A percentile compares a stretch with the other conserved stretches of the same genome.
Evolutionary conservation across 2,113 vertebrate species (phyloP).

Genomic region (Tetraodon nigroviridis): DNA sequence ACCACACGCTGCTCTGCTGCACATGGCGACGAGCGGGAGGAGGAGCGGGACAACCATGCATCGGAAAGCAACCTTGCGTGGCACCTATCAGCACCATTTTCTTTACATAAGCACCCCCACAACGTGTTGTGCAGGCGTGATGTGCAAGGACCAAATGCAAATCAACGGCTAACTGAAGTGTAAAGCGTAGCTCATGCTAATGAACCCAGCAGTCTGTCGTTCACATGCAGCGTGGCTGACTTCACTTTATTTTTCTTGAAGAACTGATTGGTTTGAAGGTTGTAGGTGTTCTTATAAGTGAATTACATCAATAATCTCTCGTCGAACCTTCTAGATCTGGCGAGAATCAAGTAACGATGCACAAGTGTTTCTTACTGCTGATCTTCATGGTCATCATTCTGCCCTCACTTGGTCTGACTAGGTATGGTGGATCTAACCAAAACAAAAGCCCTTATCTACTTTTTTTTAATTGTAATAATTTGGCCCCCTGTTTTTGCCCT

Average conservation of each 20-base stretch:
- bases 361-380: constrained; percentile 93
- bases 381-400: constrained; percentile 97
- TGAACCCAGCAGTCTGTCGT: constrained; percentile 18
- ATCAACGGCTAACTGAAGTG: constrained; percentile 50
- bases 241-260: constrained; percentile 10
- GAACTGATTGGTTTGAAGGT: neutral
- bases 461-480: neutral
- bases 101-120: constrained; percentile 66
- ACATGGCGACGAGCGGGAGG: constrained; percentile 44
- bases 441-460: neutral
- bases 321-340: constrained; percentile 74
- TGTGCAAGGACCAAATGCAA: constrained; percentile 52
- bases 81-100: constrained; percentile 55
- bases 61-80: constrained; percentile 50
- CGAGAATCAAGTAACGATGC: constrained; percentile 91
- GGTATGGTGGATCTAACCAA: constrained; percentile 70
- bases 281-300: neutral
- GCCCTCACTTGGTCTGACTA: constrained; percentile 91
- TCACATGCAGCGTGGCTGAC: constrained; percentile 24
- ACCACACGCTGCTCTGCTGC: constrained; percentile 27
- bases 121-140: constrained; percentile 61
- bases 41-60: constrained; percentile 52
- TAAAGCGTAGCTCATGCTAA: constrained; percentile 38
- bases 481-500: constrained; percentile 10
- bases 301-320: neutral